phyloP scores from a whole-genome alignment of 1,140 invertebrate species.

The Eulimnadia texana region DNA sequence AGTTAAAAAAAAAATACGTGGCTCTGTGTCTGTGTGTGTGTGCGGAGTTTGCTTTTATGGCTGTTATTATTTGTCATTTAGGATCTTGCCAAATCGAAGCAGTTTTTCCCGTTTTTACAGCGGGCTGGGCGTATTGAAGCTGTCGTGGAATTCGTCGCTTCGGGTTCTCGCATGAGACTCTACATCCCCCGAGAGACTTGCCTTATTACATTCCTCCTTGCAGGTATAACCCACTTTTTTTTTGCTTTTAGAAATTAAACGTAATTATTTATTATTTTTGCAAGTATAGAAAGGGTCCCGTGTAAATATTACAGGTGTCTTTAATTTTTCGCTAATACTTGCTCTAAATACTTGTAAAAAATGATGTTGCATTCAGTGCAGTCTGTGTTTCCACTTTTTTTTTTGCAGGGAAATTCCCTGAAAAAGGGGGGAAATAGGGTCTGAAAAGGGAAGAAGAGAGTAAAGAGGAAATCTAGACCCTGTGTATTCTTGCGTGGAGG shows the following conservation, averaged over 20 bases:
- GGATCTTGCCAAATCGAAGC: constrained; percentile 73
- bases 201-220: constrained; percentile 84
- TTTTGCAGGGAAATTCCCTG: too few relatives aligned
- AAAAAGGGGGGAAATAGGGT: too few relatives aligned
- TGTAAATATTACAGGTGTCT: background rate
- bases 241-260: constrained; percentile 16
- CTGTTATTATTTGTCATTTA: constrained; percentile 15
- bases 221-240: constrained; percentile 34
- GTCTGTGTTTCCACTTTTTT: too few relatives aligned
- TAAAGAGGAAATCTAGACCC: too few relatives aligned
- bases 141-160: constrained; percentile 88
- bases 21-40: background rate
- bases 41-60: background rate
- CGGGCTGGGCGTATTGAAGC: constrained; percentile 69
- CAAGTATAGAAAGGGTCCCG: background rate
- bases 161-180: constrained; percentile 77
- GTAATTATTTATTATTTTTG: background rate
- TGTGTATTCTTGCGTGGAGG: too few relatives aligned
- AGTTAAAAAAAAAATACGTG: background rate
- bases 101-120: constrained; percentile 81
- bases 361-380: too few relatives aligned
- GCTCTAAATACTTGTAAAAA: too few relatives aligned
- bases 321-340: background rate
- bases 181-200: constrained; percentile 91
- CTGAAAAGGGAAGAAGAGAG: too few relatives aligned